Conservation (phyloP, 2,888 invertebrate genomes). For the Crioceris asparagi region DNA sequence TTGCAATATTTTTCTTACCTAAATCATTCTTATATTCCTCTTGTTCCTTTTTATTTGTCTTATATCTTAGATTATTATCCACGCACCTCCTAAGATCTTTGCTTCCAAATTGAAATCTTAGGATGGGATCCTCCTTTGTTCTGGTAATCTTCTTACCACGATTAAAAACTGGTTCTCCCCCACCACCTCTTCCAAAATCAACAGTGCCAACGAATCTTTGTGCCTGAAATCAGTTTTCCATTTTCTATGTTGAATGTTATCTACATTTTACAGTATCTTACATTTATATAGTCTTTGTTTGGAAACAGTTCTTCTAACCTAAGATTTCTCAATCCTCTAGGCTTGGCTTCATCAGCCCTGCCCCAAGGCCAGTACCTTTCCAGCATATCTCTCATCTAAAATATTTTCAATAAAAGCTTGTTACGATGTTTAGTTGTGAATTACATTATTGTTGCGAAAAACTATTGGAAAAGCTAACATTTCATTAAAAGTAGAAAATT, state of each 20-base stretch:
- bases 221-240: slow-evolving; percentile 27
- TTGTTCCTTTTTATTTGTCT: slow-evolving; percentile 46
- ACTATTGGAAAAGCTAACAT: too few species aligned
- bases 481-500: too few species aligned
- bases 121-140: slow-evolving; percentile 49
- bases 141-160: slow-evolving; percentile 33
- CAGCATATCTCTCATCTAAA: slow-evolving; percentile 54
- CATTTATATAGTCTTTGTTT: slow-evolving; percentile 42
- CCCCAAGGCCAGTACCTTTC: slow-evolving; percentile 72
- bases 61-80: slow-evolving; percentile 60
- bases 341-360: slow-evolving; percentile 32
- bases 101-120: slow-evolving; percentile 49
- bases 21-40: slow-evolving; percentile 48
- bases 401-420: too few species aligned
- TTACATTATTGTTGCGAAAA: too few species aligned
- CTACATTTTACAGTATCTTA: slow-evolving; percentile 23
- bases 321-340: slow-evolving; percentile 53
- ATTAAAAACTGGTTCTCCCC: slow-evolving; percentile 34
- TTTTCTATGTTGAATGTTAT: slow-evolving; percentile 2
- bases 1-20: slow-evolving; percentile 36
- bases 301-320: slow-evolving; percentile 56
- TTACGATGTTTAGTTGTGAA: too few species aligned
- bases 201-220: slow-evolving; percentile 31
- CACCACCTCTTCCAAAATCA: slow-evolving; percentile 30
- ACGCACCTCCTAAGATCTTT: slow-evolving; percentile 50